Base-by-base conservation (phyloP, 2,888 invertebrate genomes). In the Agrilus cyanescens region DNA sequence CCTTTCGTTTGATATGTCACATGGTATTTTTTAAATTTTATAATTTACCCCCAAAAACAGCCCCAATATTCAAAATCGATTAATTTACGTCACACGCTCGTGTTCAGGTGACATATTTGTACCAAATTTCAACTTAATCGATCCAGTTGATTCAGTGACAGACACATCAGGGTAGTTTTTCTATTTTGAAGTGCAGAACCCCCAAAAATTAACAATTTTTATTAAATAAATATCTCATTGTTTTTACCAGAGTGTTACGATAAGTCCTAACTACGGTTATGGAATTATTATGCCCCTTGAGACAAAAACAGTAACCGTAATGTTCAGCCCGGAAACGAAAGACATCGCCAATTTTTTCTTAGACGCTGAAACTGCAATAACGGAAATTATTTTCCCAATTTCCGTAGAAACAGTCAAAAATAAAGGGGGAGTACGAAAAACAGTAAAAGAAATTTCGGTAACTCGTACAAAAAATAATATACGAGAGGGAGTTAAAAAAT, bases 201-300 rank as follows among this genome's bases (percentile, higher is more conserved):
- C n/a, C n/a, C n/a, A n/a, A n/a, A n/a, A n/a, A n/a, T n/a, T n/a
- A n/a, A n/a, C n/a, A n/a, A n/a, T n/a, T n/a, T n/a, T n/a, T n/a
- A n/a, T n/a, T n/a, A n/a, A n/a, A n/a, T n/a, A n/a, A n/a, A n/a
- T n/a, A n/a, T n/a, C n/a, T 29, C 25, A 12, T 12, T 25, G 15
- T 14, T 13, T 30, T 29, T 41, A 48, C 44, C 35, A 58, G 57
- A 51, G 43, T 32, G 39, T 59, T 4, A 49, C 48, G 8, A 47
- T 58, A 12, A 34, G 18, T 20, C 58, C 58, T 2, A 54, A 59
- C 41, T 56, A 50, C 34, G 59, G 59, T 12, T 55, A 56, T 44
- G 58, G 57, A 7, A 37, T 47, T 12, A 41, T 59, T 12, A 40
- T 45, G n/a, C 54, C 59, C 8, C 45, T 50, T 31, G 50, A 57